phyloP scores from a whole-genome alignment of 2,113 vertebrate genomes.

The Fulica atra region DNA sequence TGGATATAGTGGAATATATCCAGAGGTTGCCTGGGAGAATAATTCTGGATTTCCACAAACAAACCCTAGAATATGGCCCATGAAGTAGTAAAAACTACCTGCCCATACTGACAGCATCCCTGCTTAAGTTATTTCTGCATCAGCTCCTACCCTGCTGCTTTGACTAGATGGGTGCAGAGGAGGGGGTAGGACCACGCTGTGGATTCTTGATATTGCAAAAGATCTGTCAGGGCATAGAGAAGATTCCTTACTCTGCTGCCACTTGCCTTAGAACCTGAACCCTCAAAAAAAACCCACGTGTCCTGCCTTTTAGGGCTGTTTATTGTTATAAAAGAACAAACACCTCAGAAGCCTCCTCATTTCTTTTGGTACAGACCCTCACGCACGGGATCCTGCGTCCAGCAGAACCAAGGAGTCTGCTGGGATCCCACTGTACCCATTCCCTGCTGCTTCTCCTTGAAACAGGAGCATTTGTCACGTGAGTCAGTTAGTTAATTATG shows the following conservation, averaged over 20 bases:
- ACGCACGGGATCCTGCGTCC: too few species aligned
- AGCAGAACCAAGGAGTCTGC: not conserved
- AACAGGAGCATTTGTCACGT: not conserved
- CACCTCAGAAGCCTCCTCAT: not conserved
- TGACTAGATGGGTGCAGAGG: not conserved
- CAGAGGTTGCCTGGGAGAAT: not conserved
- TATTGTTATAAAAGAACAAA: not conserved
- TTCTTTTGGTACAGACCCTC: not conserved
- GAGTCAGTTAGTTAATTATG: constrained; percentile 13
- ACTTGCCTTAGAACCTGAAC: not conserved
- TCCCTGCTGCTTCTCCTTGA: not conserved
- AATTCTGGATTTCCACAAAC: not conserved
- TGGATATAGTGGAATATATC: not conserved
- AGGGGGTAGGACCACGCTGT: not conserved
- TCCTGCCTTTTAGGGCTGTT: not conserved
- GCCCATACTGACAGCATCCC: not conserved
- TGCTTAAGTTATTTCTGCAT: not conserved
- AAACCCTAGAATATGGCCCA: not conserved
- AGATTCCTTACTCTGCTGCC: not conserved
- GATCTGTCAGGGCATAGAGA: not conserved
- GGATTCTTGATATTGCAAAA: not conserved
- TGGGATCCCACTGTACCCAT: not conserved
- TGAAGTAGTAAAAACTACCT: not conserved
- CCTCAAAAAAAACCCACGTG: accelerated
- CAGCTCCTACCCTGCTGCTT: not conserved